A percentile compares a stretch with the other conserved stretches of the same genome.
phyloP scores from a whole-genome alignment of 2,888 invertebrate genomes.

The Lithophane semibrunnea region DNA sequence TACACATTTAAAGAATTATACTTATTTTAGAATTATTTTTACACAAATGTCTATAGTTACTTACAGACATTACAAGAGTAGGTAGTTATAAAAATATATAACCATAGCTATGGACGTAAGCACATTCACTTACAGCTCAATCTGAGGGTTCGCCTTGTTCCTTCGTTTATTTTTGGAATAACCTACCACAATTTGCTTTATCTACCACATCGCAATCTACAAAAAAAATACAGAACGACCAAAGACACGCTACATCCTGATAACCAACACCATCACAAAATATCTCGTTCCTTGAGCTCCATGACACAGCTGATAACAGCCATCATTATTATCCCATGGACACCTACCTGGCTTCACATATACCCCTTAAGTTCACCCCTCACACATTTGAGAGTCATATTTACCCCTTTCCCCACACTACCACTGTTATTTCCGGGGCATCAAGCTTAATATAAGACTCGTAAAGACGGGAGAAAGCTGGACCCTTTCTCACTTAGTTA shows the following conservation, averaged over 20 bases:
- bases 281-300: not conserved
- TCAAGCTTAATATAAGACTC: constrained; percentile 62
- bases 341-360: constrained; percentile 3
- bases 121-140: not conserved
- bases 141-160: not conserved
- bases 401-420: constrained; percentile 16
- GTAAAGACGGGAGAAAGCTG: constrained; percentile 46
- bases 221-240: not conserved
- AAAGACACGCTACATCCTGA: not conserved
- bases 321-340: constrained; percentile 43
- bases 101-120: not conserved
- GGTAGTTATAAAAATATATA: not conserved
- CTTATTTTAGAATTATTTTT: no score
- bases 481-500: constrained; percentile 39
- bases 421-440: constrained; percentile 57
- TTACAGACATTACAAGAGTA: not conserved
- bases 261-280: not conserved
- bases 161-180: not conserved
- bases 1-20: not conserved
- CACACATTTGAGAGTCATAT: constrained; percentile 60
- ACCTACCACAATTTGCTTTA: not conserved
- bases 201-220: no score
- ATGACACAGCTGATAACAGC: constrained; percentile 34
- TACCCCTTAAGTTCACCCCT: constrained; percentile 14
- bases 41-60: not conserved